A percentile compares a stretch with the other conserved stretches of the same genome.
phyloP scores from a whole-genome alignment of 2,113 vertebrate species.

The Vireo altiloquus region DNA sequence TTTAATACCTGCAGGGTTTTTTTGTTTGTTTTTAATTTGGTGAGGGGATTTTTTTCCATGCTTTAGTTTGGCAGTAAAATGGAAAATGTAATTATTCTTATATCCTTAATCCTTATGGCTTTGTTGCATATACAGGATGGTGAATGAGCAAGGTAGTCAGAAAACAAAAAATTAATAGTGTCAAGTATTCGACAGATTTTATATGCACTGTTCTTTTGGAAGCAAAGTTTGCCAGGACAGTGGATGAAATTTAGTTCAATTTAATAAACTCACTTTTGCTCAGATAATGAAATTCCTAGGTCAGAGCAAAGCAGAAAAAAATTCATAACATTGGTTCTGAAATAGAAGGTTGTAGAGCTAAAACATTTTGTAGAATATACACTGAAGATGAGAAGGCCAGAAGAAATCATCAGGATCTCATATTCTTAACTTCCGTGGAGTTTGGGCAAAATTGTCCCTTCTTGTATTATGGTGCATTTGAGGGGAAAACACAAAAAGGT shows the following conservation, averaged over 20 bases:
- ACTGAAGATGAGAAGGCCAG: neutral
- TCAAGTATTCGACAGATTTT: neutral
- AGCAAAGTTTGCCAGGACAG: neutral
- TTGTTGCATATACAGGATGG: neutral
- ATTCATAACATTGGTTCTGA: neutral
- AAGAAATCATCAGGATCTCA: neutral
- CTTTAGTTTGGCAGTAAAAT: neutral
- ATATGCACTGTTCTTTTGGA: neutral
- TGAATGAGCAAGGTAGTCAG: neutral
- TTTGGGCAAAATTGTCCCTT: neutral
- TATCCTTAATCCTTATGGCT: neutral
- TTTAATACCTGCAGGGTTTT: fast-evolving
- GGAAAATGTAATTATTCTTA: neutral
- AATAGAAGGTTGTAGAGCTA: neutral
- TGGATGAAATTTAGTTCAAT: neutral
- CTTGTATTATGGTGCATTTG: neutral
- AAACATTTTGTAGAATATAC: neutral
- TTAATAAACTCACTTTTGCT: neutral
- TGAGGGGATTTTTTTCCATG: neutral
- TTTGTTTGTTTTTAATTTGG: neutral
- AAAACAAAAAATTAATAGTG: neutral
- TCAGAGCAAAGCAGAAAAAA: neutral
- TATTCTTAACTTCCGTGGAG: neutral
- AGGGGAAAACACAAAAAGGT: neutral
- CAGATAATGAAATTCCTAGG: neutral